A percentile compares a stretch with the other conserved stretches of the same genome.
Evolutionary conservation across 1,140 invertebrate genomes (phyloP).

Genomic region (Bombus pascuorum): DNA sequence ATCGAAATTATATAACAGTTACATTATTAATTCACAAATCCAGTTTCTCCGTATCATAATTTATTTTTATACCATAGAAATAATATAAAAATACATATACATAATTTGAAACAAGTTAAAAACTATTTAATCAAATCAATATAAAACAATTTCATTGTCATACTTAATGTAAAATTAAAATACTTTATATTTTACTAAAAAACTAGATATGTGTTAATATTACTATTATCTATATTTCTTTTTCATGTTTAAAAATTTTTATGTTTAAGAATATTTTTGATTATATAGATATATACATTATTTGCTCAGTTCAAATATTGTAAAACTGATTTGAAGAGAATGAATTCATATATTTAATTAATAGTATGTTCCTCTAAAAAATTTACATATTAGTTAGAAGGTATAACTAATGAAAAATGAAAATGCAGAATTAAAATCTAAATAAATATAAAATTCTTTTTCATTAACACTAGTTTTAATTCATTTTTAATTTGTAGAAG

Average conservation of each 20-base stretch:
- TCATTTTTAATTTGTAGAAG: background rate
- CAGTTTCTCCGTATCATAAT: background rate
- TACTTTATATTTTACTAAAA: background rate
- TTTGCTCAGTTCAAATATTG: background rate
- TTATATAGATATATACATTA: background rate
- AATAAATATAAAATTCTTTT: background rate
- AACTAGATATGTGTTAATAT: conserved; percentile 22
- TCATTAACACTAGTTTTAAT: background rate
- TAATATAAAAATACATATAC: background rate
- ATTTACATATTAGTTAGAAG: background rate
- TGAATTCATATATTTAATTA: background rate
- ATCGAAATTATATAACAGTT: conserved; percentile 34
- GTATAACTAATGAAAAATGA: background rate
- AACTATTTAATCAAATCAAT: conserved; percentile 1
- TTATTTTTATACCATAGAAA: background rate
- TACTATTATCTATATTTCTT: conserved; percentile 6
- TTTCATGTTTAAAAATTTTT: background rate
- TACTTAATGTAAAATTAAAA: too few species aligned
- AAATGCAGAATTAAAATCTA: background rate
- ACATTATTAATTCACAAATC: conserved; percentile 1
- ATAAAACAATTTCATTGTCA: background rate
- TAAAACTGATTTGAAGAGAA: background rate
- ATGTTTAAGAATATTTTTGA: too few species aligned
- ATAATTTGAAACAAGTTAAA: background rate
- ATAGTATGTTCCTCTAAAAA: background rate